Evolutionary conservation across 2,888 invertebrate species (phyloP).

Genomic region (Drosophila macrothrix): DNA sequence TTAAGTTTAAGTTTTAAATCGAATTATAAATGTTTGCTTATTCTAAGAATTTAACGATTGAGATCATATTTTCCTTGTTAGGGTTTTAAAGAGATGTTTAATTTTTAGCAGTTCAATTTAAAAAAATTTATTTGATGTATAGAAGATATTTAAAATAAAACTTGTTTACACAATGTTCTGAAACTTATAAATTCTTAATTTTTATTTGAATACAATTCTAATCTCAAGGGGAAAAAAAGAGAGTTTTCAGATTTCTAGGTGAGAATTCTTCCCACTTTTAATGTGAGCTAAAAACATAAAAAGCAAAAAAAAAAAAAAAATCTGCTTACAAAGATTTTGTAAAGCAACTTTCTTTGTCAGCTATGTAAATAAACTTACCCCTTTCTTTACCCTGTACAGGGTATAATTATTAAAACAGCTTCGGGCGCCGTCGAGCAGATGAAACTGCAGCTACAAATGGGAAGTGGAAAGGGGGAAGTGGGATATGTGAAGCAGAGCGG

Average conservation of each 20-base stretch:
- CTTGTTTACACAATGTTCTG: neutral
- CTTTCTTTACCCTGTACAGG: neutral
- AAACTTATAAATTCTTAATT: neutral
- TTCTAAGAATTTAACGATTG: neutral
- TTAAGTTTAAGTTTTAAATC: neutral
- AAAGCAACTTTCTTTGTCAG: neutral
- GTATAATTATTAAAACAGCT: constrained; percentile 35
- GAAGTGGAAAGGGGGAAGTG: constrained; percentile 2
- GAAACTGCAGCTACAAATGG: constrained; percentile 16
- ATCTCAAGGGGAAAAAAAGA: neutral
- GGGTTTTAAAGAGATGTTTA: neutral
- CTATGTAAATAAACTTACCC: neutral
- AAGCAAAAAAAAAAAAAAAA: neutral
- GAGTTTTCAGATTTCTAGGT: neutral
- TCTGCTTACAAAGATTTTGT: neutral
- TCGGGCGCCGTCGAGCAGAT: constrained; percentile 36
- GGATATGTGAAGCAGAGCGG: neutral
- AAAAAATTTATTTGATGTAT: neutral
- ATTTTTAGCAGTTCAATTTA: neutral
- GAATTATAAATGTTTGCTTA: neutral
- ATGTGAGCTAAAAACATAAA: no score
- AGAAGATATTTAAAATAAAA: neutral
- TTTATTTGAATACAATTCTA: neutral
- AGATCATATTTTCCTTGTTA: neutral
- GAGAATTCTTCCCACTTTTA: neutral